Evolutionary conservation across 1,140 invertebrate species (phyloP).

Genomic region (Papilio polyxenes): DNA sequence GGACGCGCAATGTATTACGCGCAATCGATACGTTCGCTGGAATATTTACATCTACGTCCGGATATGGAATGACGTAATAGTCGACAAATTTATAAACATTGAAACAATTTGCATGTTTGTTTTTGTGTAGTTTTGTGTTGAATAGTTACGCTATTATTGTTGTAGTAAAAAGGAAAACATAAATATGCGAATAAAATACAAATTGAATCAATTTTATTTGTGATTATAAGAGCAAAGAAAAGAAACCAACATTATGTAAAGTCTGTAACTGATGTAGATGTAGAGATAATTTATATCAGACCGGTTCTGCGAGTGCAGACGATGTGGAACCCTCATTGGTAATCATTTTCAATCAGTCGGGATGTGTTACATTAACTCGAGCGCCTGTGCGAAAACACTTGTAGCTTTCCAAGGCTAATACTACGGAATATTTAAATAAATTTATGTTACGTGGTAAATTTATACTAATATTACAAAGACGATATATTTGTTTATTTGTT

Average conservation of each 20-base stretch:
- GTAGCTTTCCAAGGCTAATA: too few species aligned
- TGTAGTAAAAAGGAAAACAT: background rate
- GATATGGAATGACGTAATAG: constrained; percentile 19
- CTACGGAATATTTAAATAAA: too few species aligned
- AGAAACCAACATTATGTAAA: background rate
- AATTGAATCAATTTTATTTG: background rate
- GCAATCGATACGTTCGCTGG: background rate
- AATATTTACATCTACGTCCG: constrained; percentile 1
- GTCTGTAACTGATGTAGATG: background rate
- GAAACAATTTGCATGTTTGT: constrained; percentile 14
- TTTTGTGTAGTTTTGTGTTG: constrained; percentile 25
- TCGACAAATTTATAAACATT: constrained; percentile 17
- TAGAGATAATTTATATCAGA: too few species aligned
- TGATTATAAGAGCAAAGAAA: background rate
- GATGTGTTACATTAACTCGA: too few species aligned
- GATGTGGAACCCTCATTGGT: too few species aligned
- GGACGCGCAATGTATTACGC: background rate
- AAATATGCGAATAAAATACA: background rate
- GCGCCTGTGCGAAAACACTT: too few species aligned
- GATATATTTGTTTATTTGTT: too few species aligned
- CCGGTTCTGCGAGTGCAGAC: too few species aligned
- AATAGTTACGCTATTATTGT: background rate
- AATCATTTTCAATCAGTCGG: too few species aligned
- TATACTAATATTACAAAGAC: too few species aligned
- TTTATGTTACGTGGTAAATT: too few species aligned